These are phyloP conservation scores for Chymomyza procnemis DNA, from an alignment of 2,888 invertebrate genomes.

Conservation along the genomic window DNA sequence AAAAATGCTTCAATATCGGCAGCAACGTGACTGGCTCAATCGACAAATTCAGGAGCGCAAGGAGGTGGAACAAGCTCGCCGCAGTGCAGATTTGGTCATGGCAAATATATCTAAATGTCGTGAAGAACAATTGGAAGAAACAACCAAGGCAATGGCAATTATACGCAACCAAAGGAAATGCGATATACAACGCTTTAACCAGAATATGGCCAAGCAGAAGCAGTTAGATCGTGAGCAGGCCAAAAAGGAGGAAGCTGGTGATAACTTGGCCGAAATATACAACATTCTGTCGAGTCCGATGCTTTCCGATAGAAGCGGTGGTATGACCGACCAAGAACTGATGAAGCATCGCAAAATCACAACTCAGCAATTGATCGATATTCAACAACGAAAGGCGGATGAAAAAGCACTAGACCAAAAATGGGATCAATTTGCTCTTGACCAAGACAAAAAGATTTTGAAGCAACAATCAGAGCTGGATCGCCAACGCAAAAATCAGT, in stretches of 20 bases:
- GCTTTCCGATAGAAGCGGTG: slow-evolving; percentile 91
- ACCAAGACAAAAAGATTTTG: slow-evolving; percentile 84
- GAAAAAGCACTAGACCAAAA: slow-evolving; percentile 80
- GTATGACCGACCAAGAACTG: slow-evolving; percentile 89
- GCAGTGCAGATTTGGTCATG: slow-evolving; percentile 84
- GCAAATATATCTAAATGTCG: slow-evolving; percentile 83
- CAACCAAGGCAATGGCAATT: slow-evolving; percentile 86
- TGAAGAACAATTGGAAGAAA: slow-evolving; percentile 84
- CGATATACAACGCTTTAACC: slow-evolving; percentile 87
- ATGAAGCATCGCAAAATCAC: slow-evolving; percentile 86
- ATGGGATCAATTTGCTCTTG: slow-evolving; percentile 85
- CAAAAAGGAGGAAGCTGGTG: slow-evolving; percentile 84
- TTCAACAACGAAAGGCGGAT: slow-evolving; percentile 78
- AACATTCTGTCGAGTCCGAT: slow-evolving; percentile 90
- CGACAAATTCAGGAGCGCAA: slow-evolving; percentile 83
- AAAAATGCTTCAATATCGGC: slow-evolving; percentile 85
- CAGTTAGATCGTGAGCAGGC: slow-evolving; percentile 66
- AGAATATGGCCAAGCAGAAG: slow-evolving; percentile 81
- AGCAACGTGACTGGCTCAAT: slow-evolving; percentile 90
- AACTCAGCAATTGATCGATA: slow-evolving; percentile 85
- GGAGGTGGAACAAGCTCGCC: slow-evolving; percentile 81
- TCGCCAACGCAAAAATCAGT: slow-evolving; percentile 54
- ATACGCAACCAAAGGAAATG: slow-evolving; percentile 86
- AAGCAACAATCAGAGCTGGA: slow-evolving; percentile 78
- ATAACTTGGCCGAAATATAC: slow-evolving; percentile 90